Conservation (phyloP, 2,113 vertebrate species). For the Hypocryptadius cinnamomeus region DNA sequence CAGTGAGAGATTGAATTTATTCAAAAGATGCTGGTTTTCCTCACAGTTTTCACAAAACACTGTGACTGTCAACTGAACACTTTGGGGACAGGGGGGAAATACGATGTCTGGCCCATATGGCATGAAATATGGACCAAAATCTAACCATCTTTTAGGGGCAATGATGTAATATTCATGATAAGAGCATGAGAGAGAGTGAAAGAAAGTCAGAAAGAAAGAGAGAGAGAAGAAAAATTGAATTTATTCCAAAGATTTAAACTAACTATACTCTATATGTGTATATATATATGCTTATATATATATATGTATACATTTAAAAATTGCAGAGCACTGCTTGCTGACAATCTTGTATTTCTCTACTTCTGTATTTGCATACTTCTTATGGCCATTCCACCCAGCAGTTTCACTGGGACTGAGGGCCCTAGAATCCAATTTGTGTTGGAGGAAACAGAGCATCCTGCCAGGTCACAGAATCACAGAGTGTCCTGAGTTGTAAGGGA, state of each 20-base stretch:
- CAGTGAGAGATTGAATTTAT: slow-evolving; percentile 60
- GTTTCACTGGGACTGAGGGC: slow-evolving; percentile 55
- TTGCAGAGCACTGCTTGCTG: slow-evolving; percentile 78
- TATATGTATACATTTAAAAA: slow-evolving; percentile 64
- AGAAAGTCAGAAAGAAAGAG: slow-evolving; percentile 18
- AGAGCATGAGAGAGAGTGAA: slow-evolving; percentile 45
- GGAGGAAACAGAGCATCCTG: slow-evolving; percentile 67
- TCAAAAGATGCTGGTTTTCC: slow-evolving; percentile 54
- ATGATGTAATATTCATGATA: slow-evolving; percentile 59
- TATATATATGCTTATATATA: slow-evolving; percentile 45
- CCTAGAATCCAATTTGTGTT: slow-evolving; percentile 45
- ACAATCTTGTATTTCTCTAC: slow-evolving; percentile 78
- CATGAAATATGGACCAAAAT: slow-evolving; percentile 68
- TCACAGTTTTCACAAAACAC: slow-evolving; percentile 64
- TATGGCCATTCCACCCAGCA: slow-evolving; percentile 67
- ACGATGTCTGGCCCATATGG: slow-evolving; percentile 64
- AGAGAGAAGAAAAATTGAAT: slow-evolving; percentile 61
- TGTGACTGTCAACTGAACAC: slow-evolving; percentile 64
- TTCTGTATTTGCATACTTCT: slow-evolving; percentile 70
- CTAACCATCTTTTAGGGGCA: slow-evolving; percentile 64
- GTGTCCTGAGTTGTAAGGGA: background rate
- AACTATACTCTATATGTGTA: slow-evolving; percentile 61
- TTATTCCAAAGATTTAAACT: slow-evolving; percentile 83
- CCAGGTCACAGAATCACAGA: background rate
- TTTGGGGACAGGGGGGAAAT: slow-evolving; percentile 42